Evolutionary conservation across 92 coral and sea anemone species (phyloP), one percentile per base, ranked within the genome.

Genomic region (Actinernus sp.): DNA sequence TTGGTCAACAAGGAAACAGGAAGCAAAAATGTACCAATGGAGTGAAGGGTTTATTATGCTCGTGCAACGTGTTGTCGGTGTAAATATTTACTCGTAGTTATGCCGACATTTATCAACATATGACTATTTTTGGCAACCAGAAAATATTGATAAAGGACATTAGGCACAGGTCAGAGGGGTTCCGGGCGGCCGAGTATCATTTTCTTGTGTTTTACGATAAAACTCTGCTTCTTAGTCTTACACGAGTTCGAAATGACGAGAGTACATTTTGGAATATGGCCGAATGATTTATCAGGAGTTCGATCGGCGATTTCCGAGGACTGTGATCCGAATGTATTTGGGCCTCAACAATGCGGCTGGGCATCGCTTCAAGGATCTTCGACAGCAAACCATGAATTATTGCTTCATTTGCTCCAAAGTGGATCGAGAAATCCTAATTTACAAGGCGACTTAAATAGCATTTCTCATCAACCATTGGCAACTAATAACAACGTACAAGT

Each of bases 21-120:
- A 61, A 45, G 52, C 31, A 43, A 70, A 59, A 40, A 2, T 39
- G 3, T 14, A 13, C 88, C 88, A 81, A 81, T 73, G 39, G 51
- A 0, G 58, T 31, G 3, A 13, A n/a, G 2, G 31, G 43, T 43
- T 51, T 44, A 46, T 25, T 31, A 46, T 32, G 23, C n/a, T n/a
- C n/a, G n/a, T n/a, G n/a, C n/a, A n/a, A n/a, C n/a, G n/a, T n/a
- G n/a, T n/a, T n/a, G 0, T 2, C 5, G 26, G 26, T 14, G 88
- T 84, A 89, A 89, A 89, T 89, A 89, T 89, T 89, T 79, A 79
- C 78, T 26, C 32, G 96, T 89, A 25, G 85, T 65, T 59, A 81
- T 56, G 68, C 70, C 60, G 29, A 81, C 88, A 45, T 57, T 49
- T 33, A 13, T 29, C 68, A 47, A 56, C 74, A 55, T 13, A 54